Evolutionary conservation across 2,113 vertebrate genomes (phyloP).

Genomic region (Tragelaphus scriptus): DNA sequence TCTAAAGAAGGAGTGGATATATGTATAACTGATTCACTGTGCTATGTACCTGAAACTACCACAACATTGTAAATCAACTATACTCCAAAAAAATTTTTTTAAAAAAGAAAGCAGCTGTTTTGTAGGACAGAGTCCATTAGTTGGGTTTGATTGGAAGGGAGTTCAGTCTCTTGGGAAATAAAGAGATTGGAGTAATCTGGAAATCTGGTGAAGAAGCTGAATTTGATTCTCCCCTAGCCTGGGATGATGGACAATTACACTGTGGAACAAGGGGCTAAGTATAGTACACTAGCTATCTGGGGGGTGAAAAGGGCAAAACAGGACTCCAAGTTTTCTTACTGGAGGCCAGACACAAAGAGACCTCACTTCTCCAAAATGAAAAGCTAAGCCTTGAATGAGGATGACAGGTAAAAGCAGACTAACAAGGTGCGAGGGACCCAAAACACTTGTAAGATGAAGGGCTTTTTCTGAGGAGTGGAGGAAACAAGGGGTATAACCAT

Average conservation of each 20-base stretch:
- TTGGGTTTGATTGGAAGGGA: neutral
- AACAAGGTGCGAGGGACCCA: neutral
- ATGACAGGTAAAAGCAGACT: neutral
- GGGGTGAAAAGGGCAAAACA: neutral
- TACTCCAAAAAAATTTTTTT: neutral
- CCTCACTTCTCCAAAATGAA: slow-evolving; percentile 1
- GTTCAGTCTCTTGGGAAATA: neutral
- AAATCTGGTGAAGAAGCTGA: slow-evolving; percentile 4
- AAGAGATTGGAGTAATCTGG: neutral
- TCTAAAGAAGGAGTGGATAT: neutral
- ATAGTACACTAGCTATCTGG: neutral
- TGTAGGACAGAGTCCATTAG: neutral
- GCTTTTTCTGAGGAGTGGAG: neutral
- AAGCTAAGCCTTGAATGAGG: neutral
- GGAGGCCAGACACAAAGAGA: neutral
- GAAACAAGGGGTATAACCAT: neutral
- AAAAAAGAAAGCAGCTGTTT: slow-evolving; percentile 10
- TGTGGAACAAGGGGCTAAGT: neutral
- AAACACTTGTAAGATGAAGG: neutral
- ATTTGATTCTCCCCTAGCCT: neutral
- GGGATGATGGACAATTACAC: neutral
- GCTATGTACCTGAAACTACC: neutral
- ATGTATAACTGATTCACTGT: neutral
- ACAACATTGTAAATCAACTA: neutral
- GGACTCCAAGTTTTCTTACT: neutral